These are phyloP conservation scores for Coptotermes formosanus DNA, from an alignment of 1,140 invertebrate species.

Conservation along the genomic window DNA sequence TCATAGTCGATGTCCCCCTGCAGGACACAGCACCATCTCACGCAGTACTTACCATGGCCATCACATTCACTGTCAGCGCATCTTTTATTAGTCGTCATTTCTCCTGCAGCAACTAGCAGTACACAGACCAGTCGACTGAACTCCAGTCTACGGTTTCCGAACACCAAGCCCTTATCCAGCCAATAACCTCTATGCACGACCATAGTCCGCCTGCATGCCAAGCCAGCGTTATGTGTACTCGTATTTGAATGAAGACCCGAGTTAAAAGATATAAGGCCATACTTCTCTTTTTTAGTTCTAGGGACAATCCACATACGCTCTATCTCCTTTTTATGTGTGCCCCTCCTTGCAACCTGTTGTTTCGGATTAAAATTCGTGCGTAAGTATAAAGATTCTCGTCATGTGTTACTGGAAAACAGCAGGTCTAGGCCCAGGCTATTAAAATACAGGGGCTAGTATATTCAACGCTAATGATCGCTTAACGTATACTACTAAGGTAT, in stretches of 20 bases:
- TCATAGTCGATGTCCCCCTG: too few species aligned
- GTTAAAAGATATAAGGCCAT: conserved; percentile 8
- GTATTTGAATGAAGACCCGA: not conserved
- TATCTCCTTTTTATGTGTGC: not conserved
- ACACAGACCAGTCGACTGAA: too few species aligned
- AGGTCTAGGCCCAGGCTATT: not conserved
- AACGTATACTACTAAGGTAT: not conserved
- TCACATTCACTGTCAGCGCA: not conserved
- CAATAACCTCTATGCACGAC: conserved; percentile 3
- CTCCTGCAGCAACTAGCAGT: not conserved
- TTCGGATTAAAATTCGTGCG: not conserved
- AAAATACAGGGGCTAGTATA: not conserved
- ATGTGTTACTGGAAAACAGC: too few species aligned
- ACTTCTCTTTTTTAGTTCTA: not conserved
- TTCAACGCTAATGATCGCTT: not conserved
- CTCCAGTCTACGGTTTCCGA: not conserved
- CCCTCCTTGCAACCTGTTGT: not conserved
- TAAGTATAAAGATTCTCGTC: not conserved
- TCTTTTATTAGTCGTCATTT: not conserved
- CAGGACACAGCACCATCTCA: not conserved
- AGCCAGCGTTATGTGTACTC: conserved; percentile 11
- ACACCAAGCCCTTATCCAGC: not conserved
- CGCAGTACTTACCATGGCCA: not conserved
- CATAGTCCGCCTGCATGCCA: conserved; percentile 5
- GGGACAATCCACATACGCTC: not conserved